These are phyloP conservation scores for Stegostoma tigrinum DNA, from an alignment of 2,113 vertebrate species.

Conservation along the genomic window DNA sequence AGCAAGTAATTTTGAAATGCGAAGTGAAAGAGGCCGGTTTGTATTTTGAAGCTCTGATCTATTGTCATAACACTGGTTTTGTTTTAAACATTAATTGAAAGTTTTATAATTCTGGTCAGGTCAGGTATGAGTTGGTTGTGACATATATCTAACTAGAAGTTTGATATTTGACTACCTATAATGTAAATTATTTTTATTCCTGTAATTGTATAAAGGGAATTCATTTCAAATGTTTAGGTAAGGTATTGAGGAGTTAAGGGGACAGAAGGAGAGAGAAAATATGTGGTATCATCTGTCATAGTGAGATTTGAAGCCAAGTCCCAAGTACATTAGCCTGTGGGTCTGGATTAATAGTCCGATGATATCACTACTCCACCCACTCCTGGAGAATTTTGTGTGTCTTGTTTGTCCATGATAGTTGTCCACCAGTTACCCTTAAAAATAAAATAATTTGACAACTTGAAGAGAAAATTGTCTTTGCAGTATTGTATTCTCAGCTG, in stretches of 20 bases:
- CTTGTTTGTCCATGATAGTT: not conserved
- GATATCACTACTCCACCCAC: too few relatives aligned
- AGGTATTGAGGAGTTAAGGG: not conserved
- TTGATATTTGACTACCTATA: not conserved
- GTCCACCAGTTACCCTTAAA: not conserved
- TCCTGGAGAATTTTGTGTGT: not conserved
- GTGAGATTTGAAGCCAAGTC: too few relatives aligned
- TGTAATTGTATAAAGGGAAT: not conserved
- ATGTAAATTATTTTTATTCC: not conserved
- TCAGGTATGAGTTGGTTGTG: not conserved
- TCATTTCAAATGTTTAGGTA: not conserved
- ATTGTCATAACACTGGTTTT: not conserved
- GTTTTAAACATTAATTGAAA: not conserved
- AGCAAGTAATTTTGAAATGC: too few relatives aligned
- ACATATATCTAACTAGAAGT: not conserved
- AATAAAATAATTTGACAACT: not conserved
- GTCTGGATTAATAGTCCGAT: too few relatives aligned
- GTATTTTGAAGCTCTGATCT: too few relatives aligned
- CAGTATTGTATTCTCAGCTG: not conserved
- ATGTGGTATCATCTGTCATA: too few relatives aligned
- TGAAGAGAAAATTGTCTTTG: slow-evolving; percentile 7
- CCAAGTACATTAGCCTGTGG: too few relatives aligned
- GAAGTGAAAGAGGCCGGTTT: too few relatives aligned
- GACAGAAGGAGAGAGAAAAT: not conserved
- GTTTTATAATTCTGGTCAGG: not conserved